Conservation (phyloP, 2,888 invertebrate genomes). For the Cryptus viduatorius region DNA sequence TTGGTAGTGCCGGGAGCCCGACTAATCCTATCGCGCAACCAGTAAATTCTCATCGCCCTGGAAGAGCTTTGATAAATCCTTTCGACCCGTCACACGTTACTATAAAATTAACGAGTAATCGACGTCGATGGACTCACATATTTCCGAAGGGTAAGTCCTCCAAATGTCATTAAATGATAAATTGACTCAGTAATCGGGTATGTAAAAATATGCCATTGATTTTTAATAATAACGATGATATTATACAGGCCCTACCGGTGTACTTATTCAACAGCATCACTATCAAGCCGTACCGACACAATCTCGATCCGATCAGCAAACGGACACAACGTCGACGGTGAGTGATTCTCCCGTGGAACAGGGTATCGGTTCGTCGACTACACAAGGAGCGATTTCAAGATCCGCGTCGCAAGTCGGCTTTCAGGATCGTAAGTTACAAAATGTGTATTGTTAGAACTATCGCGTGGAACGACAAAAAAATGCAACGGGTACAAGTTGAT, state of each 20-base stretch:
- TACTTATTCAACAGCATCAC: conserved; percentile 96
- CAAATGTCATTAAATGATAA: background rate
- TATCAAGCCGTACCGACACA: conserved; percentile 93
- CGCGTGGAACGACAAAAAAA: conserved; percentile 8
- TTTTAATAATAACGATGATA: background rate
- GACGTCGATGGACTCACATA: conserved; percentile 99
- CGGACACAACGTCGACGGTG: conserved; percentile 80
- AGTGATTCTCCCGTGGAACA: conserved; percentile 81
- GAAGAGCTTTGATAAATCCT: conserved; percentile 97
- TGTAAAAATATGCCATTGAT: background rate
- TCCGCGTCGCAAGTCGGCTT: conserved; percentile 85
- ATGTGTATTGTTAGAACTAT: background rate
- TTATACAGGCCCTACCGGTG: conserved; percentile 92
- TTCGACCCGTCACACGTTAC: conserved; percentile 99
- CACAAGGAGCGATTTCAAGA: conserved; percentile 75
- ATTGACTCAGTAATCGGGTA: background rate
- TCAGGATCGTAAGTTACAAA: conserved; percentile 85
- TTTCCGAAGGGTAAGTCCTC: conserved; percentile 93
- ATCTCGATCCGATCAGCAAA: conserved; percentile 81
- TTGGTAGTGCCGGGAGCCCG: conserved; percentile 87
- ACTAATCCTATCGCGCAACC: conserved; percentile 81
- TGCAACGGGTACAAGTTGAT: conserved; percentile 49
- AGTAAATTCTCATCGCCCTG: conserved; percentile 87
- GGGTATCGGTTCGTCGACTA: conserved; percentile 55
- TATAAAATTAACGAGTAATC: conserved; percentile 97